Evolutionary conservation across 1,140 invertebrate genomes (phyloP).

Genomic region (Heliconius hewitsoni): DNA sequence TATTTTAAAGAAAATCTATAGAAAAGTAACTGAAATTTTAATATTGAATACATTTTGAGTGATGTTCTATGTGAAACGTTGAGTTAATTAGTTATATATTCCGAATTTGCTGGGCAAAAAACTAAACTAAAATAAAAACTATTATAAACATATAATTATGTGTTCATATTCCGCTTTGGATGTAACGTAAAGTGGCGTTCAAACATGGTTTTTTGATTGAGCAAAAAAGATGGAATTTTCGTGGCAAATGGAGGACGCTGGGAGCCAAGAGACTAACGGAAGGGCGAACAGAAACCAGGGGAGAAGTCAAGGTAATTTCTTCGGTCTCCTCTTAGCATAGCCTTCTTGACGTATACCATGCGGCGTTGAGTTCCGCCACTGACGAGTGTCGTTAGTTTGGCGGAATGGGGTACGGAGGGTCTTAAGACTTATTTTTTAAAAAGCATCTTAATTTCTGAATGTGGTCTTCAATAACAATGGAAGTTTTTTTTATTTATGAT

Average conservation of each 20-base stretch:
- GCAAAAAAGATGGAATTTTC: conserved; percentile 70
- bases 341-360: no score
- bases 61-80: neutral
- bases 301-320: conserved; percentile 49
- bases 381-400: no score
- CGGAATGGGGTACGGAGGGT: no score
- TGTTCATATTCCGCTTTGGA: conserved; percentile 54
- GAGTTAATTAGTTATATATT: neutral
- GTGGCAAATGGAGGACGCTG: conserved; percentile 69
- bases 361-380: no score
- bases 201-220: conserved; percentile 49
- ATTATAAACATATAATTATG: conserved; percentile 24
- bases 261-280: conserved; percentile 52
- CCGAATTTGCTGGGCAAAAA: neutral
- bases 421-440: no score
- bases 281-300: conserved; percentile 45
- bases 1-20: neutral
- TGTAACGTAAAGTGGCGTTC: conserved; percentile 49
- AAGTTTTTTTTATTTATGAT: no score
- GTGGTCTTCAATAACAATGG: no score
- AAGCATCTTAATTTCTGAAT: no score
- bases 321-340: neutral
- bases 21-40: neutral
- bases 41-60: neutral
- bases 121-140: neutral